A percentile compares a stretch with the other conserved stretches of the same genome.
Evolutionary conservation across 2,113 vertebrate species (phyloP).

Genomic region (Potamarius usumacintae): DNA sequence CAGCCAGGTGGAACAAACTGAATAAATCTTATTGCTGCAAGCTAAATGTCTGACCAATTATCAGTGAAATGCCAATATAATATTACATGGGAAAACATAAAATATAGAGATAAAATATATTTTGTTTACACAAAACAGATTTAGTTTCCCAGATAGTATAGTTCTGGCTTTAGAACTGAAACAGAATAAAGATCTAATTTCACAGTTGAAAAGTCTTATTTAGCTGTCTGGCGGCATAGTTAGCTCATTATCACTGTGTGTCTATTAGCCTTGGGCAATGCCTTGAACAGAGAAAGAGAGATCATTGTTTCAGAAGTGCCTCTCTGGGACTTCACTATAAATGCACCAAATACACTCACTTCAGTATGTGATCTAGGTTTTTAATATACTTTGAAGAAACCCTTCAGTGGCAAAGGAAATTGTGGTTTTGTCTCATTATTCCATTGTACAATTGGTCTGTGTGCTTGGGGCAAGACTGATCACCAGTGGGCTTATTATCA

Average conservation of each 20-base stretch:
- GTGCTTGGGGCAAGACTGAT: constrained; percentile 93
- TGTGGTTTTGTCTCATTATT: constrained; percentile 77
- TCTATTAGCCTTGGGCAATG: constrained; percentile 66
- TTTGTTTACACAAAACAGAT: neutral
- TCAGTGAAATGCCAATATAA: neutral
- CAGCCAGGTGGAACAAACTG: constrained; percentile 42
- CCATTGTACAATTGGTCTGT: constrained; percentile 75
- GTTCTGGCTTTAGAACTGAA: constrained; percentile 15
- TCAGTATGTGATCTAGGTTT: constrained; percentile 58
- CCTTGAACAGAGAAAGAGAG: constrained; percentile 48
- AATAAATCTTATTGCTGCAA: neutral
- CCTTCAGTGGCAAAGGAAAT: constrained; percentile 61
- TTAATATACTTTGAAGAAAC: constrained; percentile 57
- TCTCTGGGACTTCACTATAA: constrained; percentile 53
- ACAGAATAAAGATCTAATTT: constrained; percentile 67
- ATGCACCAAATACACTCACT: constrained; percentile 30
- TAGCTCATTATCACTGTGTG: constrained; percentile 68
- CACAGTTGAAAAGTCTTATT: constrained; percentile 69
- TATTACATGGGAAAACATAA: neutral
- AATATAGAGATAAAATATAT: neutral
- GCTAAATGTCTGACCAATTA: neutral
- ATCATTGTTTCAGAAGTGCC: constrained; percentile 56
- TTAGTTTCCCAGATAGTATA: neutral
- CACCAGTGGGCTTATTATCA: constrained; percentile 85
- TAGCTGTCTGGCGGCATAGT: constrained; percentile 61